Conservation (phyloP, 2,113 vertebrate species). For the Microcebus jonahi region DNA sequence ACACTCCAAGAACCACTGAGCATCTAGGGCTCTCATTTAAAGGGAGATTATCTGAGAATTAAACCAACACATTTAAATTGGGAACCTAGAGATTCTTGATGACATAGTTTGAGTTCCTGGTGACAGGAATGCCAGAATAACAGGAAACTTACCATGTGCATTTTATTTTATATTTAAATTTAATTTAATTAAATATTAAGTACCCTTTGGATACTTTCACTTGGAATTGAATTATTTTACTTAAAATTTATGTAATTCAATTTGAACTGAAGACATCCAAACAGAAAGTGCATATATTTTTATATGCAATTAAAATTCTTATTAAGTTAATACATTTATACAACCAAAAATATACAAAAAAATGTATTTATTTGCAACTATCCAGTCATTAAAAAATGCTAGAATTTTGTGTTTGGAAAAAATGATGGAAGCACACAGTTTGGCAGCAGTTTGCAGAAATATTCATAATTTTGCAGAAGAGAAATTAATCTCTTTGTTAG, state of each 20-base stretch:
- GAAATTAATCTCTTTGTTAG: not conserved
- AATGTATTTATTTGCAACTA: not conserved
- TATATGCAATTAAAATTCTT: not conserved
- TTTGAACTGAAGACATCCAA: not conserved
- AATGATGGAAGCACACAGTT: not conserved
- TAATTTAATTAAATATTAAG: not conserved
- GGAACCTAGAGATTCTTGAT: not conserved
- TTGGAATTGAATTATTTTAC: not conserved
- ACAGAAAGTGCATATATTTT: not conserved
- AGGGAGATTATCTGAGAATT: not conserved
- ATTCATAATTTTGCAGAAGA: not conserved
- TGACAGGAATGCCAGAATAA: not conserved
- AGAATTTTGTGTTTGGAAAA: not conserved
- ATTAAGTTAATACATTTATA: slow-evolving; percentile 11
- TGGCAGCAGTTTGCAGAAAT: not conserved
- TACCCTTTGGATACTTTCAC: not conserved
- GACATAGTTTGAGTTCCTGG: not conserved
- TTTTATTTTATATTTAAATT: not conserved
- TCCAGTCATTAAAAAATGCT: not conserved
- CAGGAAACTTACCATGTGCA: not conserved
- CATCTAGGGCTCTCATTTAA: not conserved
- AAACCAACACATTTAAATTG: not conserved
- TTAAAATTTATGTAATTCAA: not conserved
- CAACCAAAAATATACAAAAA: not conserved
- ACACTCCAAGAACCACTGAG: not conserved